Conservation (phyloP, 2,113 vertebrate genomes). For the Dicaeum eximium region DNA sequence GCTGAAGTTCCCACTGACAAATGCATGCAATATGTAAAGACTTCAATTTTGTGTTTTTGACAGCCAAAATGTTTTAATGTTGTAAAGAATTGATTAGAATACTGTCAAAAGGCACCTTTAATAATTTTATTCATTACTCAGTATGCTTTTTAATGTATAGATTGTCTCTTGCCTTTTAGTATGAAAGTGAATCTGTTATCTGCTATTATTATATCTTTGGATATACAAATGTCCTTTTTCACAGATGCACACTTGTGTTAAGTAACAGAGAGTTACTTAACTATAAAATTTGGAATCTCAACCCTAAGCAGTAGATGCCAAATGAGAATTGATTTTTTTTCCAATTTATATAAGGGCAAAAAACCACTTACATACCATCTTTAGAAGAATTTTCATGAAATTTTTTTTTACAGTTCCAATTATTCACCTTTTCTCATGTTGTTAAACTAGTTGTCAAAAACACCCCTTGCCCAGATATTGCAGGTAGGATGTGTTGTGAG, state of each 20-base stretch:
- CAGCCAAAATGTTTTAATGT: not conserved
- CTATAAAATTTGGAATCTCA: constrained; percentile 24
- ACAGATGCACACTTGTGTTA: not conserved
- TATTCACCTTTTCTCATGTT: not conserved
- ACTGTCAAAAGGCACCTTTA: not conserved
- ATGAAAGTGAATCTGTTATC: not conserved
- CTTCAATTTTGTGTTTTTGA: not conserved
- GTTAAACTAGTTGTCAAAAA: not conserved
- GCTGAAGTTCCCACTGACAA: not conserved
- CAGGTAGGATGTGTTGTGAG: not conserved
- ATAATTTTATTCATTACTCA: not conserved
- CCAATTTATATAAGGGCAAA: not conserved
- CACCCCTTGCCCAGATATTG: not conserved
- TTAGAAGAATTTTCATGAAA: not conserved
- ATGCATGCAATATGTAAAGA: not conserved
- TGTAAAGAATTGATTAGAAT: not conserved
- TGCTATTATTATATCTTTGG: not conserved
- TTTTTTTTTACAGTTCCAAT: not conserved
- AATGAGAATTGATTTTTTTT: not conserved
- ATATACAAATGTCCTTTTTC: not conserved
- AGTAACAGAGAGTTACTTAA: not conserved
- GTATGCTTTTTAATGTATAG: not conserved
- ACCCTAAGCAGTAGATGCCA: not conserved
- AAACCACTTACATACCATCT: not conserved
- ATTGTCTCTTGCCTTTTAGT: not conserved